A percentile compares a stretch with the other conserved stretches of the same genome.
Conservation (phyloP, 1,140 invertebrate genomes). For the Rhagoletis pomonella region DNA sequence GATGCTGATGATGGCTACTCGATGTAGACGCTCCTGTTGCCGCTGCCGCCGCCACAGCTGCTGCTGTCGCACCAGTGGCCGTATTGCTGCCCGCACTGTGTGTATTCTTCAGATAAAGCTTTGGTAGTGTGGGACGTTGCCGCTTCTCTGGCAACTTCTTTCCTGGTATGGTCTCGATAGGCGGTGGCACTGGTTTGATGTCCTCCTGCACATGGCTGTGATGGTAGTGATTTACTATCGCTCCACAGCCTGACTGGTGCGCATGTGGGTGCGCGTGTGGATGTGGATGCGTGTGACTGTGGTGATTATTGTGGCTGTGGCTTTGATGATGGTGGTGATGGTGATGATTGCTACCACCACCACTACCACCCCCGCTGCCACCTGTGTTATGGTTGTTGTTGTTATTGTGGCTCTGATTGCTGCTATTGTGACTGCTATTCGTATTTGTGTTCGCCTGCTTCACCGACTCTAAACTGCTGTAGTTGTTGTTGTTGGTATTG, state of each 20-base stretch:
- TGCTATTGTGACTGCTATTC: conserved; percentile 63
- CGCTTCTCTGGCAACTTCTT: conserved; percentile 82
- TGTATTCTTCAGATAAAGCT: conserved; percentile 85
- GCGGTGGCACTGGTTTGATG: conserved; percentile 89
- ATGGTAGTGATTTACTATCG: conserved; percentile 74
- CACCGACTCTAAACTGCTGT: conserved; percentile 72
- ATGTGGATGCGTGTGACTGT: conserved; percentile 61
- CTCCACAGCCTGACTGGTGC: conserved; percentile 67
- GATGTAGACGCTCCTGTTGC: conserved; percentile 27
- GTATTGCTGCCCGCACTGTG: conserved; percentile 67
- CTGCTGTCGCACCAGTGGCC: conserved; percentile 59
- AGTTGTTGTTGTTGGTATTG: conserved; percentile 67
- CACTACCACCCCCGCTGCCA: conserved; percentile 56
- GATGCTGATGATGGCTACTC: conserved; percentile 53
- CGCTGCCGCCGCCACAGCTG: conserved; percentile 58
- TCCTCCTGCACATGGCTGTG: conserved; percentile 76
- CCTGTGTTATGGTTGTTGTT: conserved; percentile 58
- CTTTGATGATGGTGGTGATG: conserved; percentile 60
- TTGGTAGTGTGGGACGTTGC: conserved; percentile 79
- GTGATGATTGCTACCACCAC: conserved; percentile 54
- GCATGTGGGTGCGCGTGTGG: conserved; percentile 59
- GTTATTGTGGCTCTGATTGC: conserved; percentile 58
- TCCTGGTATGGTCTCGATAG: conserved; percentile 91
- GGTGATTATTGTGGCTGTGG: conserved; percentile 55
- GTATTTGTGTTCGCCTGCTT: conserved; percentile 68